Conservation (phyloP, 2,888 invertebrate genomes). For the Drosophila incognita region DNA sequence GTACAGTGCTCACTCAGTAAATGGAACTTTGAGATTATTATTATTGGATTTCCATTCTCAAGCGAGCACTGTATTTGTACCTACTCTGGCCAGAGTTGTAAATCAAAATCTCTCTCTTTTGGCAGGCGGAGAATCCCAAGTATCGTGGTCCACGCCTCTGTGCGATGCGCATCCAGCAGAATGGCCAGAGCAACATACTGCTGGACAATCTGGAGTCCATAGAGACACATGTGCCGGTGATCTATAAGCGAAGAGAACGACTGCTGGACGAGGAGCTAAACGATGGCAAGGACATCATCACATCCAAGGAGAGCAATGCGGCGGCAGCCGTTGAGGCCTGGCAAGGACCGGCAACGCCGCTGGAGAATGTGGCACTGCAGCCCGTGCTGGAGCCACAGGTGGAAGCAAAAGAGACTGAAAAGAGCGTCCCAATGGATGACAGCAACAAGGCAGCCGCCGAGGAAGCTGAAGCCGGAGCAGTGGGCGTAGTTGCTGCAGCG, state of each 20-base stretch:
- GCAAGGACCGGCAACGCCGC: constrained; percentile 65
- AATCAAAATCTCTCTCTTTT: neutral
- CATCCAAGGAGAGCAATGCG: constrained; percentile 80
- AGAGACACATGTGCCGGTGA: constrained; percentile 88
- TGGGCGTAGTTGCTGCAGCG: neutral
- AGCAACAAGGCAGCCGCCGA: neutral
- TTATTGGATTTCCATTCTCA: no score
- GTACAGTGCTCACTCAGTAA: neutral
- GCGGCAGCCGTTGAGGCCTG: constrained; percentile 73
- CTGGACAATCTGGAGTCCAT: constrained; percentile 90
- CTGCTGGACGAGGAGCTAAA: constrained; percentile 84
- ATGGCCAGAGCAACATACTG: constrained; percentile 92
- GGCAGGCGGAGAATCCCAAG: constrained; percentile 85
- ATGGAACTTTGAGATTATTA: neutral
- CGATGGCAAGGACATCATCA: constrained; percentile 84
- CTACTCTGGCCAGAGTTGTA: neutral
- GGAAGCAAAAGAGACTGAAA: constrained; percentile 68
- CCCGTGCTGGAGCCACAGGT: constrained; percentile 74
- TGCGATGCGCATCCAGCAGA: constrained; percentile 91
- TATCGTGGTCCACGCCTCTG: constrained; percentile 90
- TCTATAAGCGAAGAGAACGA: constrained; percentile 88
- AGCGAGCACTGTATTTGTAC: no score
- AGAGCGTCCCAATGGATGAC: constrained; percentile 32
- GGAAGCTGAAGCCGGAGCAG: neutral
- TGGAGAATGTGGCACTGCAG: constrained; percentile 63